Percentiles rank a stretch among this genome's conserved stretches.
phyloP scores from a whole-genome alignment of 2,888 invertebrate genomes.

The Pristionchus arcanus region DNA sequence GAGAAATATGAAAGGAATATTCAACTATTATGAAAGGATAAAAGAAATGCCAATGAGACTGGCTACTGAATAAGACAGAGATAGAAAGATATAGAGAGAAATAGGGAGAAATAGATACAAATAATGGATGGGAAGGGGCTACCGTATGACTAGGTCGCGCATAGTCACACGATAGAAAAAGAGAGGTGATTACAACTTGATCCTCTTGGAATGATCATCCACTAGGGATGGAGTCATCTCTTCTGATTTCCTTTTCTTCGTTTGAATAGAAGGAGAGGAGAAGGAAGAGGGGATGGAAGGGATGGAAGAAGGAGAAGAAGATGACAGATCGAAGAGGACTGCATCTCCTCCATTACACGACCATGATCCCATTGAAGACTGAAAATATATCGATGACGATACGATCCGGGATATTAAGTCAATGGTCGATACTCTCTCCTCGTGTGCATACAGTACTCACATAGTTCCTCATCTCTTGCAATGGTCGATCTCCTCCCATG shows the following conservation, averaged over 20 bases:
- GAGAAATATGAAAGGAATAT: background rate
- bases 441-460: constrained; percentile 31
- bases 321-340: constrained; percentile 32
- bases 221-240: constrained; percentile 14
- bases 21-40: background rate
- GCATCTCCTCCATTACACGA: background rate
- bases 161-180: background rate
- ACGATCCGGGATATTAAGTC: background rate
- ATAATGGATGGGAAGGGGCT: background rate
- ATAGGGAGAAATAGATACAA: background rate
- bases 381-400: background rate
- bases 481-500: constrained; percentile 33
- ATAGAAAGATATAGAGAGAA: background rate
- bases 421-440: background rate
- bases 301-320: background rate
- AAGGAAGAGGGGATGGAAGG: constrained; percentile 9
- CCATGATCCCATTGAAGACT: constrained; percentile 14
- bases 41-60: constrained; percentile 43
- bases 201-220: constrained; percentile 20
- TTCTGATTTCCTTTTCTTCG: constrained; percentile 47
- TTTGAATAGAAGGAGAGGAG: background rate
- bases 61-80: constrained; percentile 43
- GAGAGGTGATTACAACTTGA: constrained; percentile 36
- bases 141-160: constrained; percentile 37
- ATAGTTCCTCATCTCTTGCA: constrained; percentile 47